Base-by-base conservation (phyloP, 2,113 vertebrate species). In the Donacobius atricapilla region DNA sequence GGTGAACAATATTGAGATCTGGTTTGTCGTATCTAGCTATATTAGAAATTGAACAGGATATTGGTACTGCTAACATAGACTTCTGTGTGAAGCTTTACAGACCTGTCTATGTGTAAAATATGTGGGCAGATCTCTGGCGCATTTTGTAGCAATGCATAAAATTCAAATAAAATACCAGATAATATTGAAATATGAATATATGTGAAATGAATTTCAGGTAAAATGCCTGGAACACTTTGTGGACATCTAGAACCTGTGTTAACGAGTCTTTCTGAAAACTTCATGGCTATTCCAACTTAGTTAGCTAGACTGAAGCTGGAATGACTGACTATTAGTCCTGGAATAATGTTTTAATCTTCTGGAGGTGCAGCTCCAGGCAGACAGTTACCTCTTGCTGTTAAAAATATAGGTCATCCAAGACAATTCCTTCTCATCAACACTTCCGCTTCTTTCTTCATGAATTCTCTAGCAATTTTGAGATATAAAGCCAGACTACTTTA, bases 211-310 rank as follows among this genome's bases (percentile, higher is more conserved):
- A 56, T 25, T 57, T 58, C n/a, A 68, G 12, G 7, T 48, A 44
- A 33, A 65, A 53, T 44, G 27, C 21, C 6, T 24, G 50, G 19
- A 69, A 50, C 13, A 0, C 13, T 22, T 42, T 13, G 5, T 78
- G 11, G 15, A 23, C 10, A 28, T 28, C 7, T 51, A 78, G 20
- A 19, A 16, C 15, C 30, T 31, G 7, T 0, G 0, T 65, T 77
- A 19, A 60, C 28, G 35, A 45, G 25, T 30, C 5, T 56, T 85
- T 60, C 37, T 47, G 35, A 56, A 73, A 77, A 47, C 6, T 60
- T 78, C 15, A 25, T 69, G 35, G 5, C 45, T 79, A 22, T 82
- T 93, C 27, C 20, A 65, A 11, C 30, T 58, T 77, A 13, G 2
- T 88, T 69, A 70, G 54, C 10, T 58, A n/a, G 19, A 24, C 28